These are phyloP conservation scores for Petrosia ficiformis DNA, from an alignment of 37 sponge, comb jelly and placozoan species.

Conservation along the genomic window DNA sequence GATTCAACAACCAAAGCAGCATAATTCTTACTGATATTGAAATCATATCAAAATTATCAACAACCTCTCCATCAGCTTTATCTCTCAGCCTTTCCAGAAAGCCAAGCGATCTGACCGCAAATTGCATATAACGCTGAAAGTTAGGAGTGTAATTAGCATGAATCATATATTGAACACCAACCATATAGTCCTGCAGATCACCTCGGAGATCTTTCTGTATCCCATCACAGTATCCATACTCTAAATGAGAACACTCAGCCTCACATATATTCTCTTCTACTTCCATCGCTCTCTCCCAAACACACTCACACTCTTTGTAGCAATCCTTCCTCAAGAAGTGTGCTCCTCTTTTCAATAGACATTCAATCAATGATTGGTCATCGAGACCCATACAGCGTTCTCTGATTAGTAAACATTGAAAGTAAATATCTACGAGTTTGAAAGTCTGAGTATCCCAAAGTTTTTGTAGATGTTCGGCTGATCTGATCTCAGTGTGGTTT, in stretches of 20 bases:
- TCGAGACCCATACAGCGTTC: slow-evolving; percentile 13
- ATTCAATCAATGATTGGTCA: background rate
- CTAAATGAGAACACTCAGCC: slow-evolving; percentile 31
- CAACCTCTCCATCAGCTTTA: background rate
- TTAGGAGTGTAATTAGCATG: background rate
- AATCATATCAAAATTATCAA: no score
- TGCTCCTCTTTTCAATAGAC: background rate
- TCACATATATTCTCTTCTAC: slow-evolving; percentile 51
- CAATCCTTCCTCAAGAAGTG: background rate
- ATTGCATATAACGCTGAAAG: no score
- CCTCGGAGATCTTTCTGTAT: slow-evolving; percentile 63
- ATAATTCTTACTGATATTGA: no score
- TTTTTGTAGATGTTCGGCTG: background rate
- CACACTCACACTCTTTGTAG: background rate
- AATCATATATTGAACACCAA: slow-evolving; percentile 59
- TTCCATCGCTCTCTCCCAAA: slow-evolving; percentile 53
- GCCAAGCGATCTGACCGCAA: background rate
- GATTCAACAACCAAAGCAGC: no score
- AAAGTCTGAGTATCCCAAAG: background rate
- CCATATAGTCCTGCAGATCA: slow-evolving; percentile 59
- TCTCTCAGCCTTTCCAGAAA: background rate
- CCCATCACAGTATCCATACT: slow-evolving; percentile 55
- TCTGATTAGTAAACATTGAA: background rate
- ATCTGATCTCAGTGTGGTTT: background rate
- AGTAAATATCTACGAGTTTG: background rate